Base-by-base conservation (phyloP, 2,113 vertebrate genomes). In the Saccopteryx bilineata region DNA sequence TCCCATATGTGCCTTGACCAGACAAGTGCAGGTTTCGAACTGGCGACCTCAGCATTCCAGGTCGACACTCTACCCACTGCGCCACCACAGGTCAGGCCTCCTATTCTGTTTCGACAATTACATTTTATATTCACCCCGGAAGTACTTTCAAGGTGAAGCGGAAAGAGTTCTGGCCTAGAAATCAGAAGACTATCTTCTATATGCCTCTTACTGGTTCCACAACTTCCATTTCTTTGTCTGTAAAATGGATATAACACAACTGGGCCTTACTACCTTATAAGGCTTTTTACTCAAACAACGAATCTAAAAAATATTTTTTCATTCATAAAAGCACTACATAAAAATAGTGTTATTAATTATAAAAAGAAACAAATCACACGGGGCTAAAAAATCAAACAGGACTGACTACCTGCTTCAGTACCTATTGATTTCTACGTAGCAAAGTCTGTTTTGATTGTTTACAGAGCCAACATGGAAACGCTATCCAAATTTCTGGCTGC, bases 331-430 rank as follows among this genome's bases (percentile, higher is more conserved):
- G 71, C 61, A 87, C 50, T 50, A 54, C 61, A 46, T 48, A 84
- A 78, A 13, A 50, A 23, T 14, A 28, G 2, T 24, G 72, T 15
- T 81, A 23, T 61, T 61, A 80, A 93, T 76, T 81, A 92, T 46
- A 46, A 80, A 85, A 94, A 75, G 68, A 82, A 74, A 80, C 18
- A 46, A 91, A 80, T 54, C 24, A 54, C 83, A 61, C 9, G 39
- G 31, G 15, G 9, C 39, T 97, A 71, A 90, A 85, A 80, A 92
- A 60, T 54, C 56, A 95, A 76, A 78, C n/a, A 82, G 9, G n/a
- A 26, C 46, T 72, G n/a, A 26, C 46, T 72, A 7, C 31, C 9
- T 66, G 31, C 17, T 12, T 31, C 33, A 65, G 12, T 63, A 21
- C 72, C 68, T 90, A 76, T 12, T 48, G 79, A 94, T 86, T 58